These are phyloP conservation scores for Orchestes rusci DNA, from an alignment of 2,888 invertebrate genomes.

Conservation along the genomic window DNA sequence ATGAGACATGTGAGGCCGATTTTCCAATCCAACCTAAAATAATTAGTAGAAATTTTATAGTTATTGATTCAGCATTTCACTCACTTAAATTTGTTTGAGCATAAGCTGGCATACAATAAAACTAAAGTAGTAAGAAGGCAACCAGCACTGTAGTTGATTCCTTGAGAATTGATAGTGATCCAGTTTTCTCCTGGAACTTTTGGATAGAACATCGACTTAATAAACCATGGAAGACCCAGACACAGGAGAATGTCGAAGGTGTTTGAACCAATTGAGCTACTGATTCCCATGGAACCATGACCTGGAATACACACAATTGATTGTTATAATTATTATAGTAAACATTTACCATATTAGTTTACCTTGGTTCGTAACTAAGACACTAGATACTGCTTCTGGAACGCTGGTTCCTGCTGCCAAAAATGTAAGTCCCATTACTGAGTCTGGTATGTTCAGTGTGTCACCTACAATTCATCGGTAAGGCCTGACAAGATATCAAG, in stretches of 20 bases:
- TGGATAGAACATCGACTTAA: slow-evolving; percentile 77
- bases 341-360: slow-evolving; percentile 23
- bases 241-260: slow-evolving; percentile 83
- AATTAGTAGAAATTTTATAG: not conserved
- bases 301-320: slow-evolving; percentile 52
- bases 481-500: too few species aligned
- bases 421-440: slow-evolving; percentile 78
- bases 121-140: slow-evolving; percentile 80
- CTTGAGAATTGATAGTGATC: slow-evolving; percentile 79
- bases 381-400: slow-evolving; percentile 80
- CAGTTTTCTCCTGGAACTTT: slow-evolving; percentile 71
- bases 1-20: slow-evolving; percentile 78
- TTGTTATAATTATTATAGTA: slow-evolving; percentile 1
- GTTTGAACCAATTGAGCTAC: slow-evolving; percentile 85
- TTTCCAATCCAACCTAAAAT: slow-evolving; percentile 57
- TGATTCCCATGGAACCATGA: slow-evolving; percentile 86
- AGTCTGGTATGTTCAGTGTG: slow-evolving; percentile 72
- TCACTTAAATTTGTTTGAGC: slow-evolving; percentile 66
- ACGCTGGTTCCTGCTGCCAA: slow-evolving; percentile 80
- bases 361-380: slow-evolving; percentile 78
- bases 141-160: slow-evolving; percentile 84
- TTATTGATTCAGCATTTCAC: slow-evolving; percentile 3
- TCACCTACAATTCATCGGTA: slow-evolving; percentile 51
- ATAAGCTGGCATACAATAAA: slow-evolving; percentile 75
- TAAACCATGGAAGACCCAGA: slow-evolving; percentile 81